These are phyloP conservation scores for Archegozetes longisetosus DNA, from an alignment of 1,140 invertebrate genomes.

Conservation along the genomic window DNA sequence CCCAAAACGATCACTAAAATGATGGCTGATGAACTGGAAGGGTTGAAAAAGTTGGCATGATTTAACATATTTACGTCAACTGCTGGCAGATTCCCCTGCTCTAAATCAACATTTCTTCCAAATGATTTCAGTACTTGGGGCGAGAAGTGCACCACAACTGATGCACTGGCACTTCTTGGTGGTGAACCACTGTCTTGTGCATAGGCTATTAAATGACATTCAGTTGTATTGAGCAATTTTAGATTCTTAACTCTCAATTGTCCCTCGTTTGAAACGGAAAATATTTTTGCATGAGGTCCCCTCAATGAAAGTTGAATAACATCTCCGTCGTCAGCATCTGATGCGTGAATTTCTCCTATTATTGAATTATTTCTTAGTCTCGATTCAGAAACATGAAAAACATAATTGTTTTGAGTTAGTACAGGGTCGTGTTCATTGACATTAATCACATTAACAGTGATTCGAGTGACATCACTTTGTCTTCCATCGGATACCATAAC, in stretches of 20 bases:
- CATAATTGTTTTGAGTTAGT: slow-evolving; percentile 68
- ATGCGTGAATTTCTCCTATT: slow-evolving; percentile 41
- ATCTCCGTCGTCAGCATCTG: slow-evolving; percentile 22
- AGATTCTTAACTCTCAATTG: slow-evolving; percentile 32
- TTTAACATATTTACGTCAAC: not conserved
- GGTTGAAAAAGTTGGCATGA: not conserved
- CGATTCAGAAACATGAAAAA: slow-evolving; percentile 47
- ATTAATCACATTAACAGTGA: slow-evolving; percentile 64
- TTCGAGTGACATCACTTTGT: slow-evolving; percentile 54
- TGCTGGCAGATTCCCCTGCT: not conserved
- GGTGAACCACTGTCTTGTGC: slow-evolving; percentile 61
- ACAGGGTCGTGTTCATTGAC: slow-evolving; percentile 78
- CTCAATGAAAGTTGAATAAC: slow-evolving; percentile 19
- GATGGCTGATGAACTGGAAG: slow-evolving; percentile 26
- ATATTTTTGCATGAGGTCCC: slow-evolving; percentile 26
- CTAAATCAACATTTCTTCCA: slow-evolving; percentile 20
- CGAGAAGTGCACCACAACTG: slow-evolving; percentile 52
- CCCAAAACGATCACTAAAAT: slow-evolving; percentile 50
- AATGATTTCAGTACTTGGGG: slow-evolving; percentile 18
- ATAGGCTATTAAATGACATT: slow-evolving; percentile 51
- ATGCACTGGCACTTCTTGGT: slow-evolving; percentile 49
- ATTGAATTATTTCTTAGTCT: slow-evolving; percentile 23
- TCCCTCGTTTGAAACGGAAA: slow-evolving; percentile 37
- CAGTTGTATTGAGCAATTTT: slow-evolving; percentile 36
- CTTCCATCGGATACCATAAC: slow-evolving; percentile 68